These are phyloP conservation scores for Aphelenchoides bicaudatus DNA, from an alignment of 2,888 invertebrate genomes.

Conservation along the genomic window DNA sequence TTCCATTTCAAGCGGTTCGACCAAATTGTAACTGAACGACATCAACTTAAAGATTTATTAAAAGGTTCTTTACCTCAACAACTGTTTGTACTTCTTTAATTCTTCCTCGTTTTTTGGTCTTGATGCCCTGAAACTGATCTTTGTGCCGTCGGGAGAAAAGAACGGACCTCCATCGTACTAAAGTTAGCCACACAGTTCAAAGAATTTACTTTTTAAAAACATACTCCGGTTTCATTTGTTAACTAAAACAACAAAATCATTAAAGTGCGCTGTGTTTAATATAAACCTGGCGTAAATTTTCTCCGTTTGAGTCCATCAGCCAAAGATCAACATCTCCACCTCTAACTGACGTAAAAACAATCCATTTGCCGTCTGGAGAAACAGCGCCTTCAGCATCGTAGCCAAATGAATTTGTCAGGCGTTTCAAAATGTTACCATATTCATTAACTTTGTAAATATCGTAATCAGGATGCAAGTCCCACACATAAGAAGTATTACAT, in stretches of 20 bases:
- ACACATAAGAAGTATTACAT: constrained; percentile 41
- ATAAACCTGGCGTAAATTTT: constrained; percentile 22
- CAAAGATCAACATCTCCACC: constrained; percentile 40
- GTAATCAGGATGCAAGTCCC: constrained; percentile 39
- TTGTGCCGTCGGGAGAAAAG: constrained; percentile 40
- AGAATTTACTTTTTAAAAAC: constrained; percentile 2
- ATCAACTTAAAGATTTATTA: constrained; percentile 3
- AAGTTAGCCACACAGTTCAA: not conserved
- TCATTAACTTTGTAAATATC: constrained; percentile 38
- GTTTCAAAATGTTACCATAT: constrained; percentile 30
- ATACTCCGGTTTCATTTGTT: constrained; percentile 33
- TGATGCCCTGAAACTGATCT: constrained; percentile 38
- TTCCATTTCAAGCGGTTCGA: constrained; percentile 40
- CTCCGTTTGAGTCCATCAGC: constrained; percentile 37
- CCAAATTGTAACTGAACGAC: constrained; percentile 33
- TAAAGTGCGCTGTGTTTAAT: constrained; percentile 10
- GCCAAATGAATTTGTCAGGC: constrained; percentile 29
- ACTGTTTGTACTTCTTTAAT: constrained; percentile 35
- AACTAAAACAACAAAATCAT: constrained; percentile 24
- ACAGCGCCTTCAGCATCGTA: constrained; percentile 44
- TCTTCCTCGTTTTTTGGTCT: constrained; percentile 36
- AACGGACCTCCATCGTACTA: constrained; percentile 46
- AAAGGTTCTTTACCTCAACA: constrained; percentile 30
- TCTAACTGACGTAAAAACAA: constrained; percentile 39
- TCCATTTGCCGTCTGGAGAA: constrained; percentile 37